Base-by-base conservation (phyloP, 2,797 vertebrate species). In the Cuniculus paca region DNA sequence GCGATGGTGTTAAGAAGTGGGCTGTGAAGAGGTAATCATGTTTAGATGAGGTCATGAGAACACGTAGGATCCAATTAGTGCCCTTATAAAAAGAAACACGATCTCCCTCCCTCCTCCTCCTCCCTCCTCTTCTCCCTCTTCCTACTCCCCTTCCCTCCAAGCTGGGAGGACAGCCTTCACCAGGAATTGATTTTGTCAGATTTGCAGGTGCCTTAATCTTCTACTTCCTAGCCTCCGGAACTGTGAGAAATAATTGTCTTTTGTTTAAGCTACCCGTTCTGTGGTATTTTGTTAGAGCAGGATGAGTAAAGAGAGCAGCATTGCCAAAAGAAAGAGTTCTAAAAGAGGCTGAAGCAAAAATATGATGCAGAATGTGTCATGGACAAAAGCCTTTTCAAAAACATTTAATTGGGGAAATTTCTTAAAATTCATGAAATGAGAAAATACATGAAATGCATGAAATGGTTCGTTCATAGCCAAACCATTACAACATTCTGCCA, bases 401-500 rank as follows among this genome's bases (percentile, higher is more conserved):
- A 45, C 2, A 88, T 28, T 95, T 92, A 82, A 60, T 34, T 89
- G 82, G 28, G 72, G n/a, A 78, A 72, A 58, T 17, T 22, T 48
- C 75, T 24, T 39, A 31, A 68, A 94, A 81, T 58, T 72, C 22
- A 60, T 70, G 39, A 54, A 94, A 72, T 34, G 26, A 82, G 19
- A 56, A n/a, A n/a, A n/a, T n/a, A n/a, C n/a, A n/a, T n/a, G n/a
- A n/a, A n/a, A n/a, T n/a, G n/a, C n/a, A n/a, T n/a, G n/a, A n/a
- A n/a, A n/a, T n/a, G n/a, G n/a, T n/a, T n/a, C n/a, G n/a, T n/a
- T 50, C 39, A 84, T 22, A 19, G 20, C 12, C 22, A 19, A 70
- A 88, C 20, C 58, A 54, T 60, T 45, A 74, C 78, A 90, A 75
- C 52, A 91, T 83, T 78, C 65, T 83, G n/a, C 26, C 74, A 96